Conservation (phyloP, 2,797 vertebrate genomes). For the Pantherophis alleghaniensis region DNA sequence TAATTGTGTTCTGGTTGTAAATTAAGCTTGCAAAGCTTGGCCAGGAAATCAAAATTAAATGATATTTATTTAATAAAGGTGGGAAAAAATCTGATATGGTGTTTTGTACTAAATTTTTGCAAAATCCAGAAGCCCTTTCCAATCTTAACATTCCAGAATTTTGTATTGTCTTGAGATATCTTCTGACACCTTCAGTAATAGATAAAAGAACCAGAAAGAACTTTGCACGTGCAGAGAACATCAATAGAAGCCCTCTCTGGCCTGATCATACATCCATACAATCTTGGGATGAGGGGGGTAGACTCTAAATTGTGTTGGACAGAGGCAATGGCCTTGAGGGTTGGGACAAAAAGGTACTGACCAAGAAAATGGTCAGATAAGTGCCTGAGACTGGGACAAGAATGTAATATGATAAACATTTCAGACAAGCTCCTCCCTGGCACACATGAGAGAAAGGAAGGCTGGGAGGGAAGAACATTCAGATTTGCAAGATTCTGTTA, state of each 20-base stretch:
- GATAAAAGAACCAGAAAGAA: neutral
- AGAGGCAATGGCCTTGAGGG: neutral
- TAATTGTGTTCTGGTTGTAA: neutral
- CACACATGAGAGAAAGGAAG: neutral
- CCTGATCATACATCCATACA: neutral
- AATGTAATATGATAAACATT: neutral
- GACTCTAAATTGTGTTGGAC: neutral
- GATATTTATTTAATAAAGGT: neutral
- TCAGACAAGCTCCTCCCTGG: neutral
- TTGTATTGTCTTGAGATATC: neutral
- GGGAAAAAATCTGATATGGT: neutral
- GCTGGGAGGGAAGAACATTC: neutral
- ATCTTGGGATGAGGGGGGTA: fast-evolving
- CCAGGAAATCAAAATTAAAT: neutral
- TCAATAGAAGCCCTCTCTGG: neutral
- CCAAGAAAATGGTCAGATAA: neutral
- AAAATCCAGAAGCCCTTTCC: neutral
- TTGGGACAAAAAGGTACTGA: neutral
- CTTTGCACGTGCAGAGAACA: neutral
- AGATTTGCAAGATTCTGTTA: neutral
- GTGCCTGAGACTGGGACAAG: neutral
- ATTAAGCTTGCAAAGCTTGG: neutral
- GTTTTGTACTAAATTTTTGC: neutral
- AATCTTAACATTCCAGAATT: neutral
- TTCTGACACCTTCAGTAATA: neutral